Conservation (phyloP, 2,797 vertebrate species). For the Antrozous pallidus region DNA sequence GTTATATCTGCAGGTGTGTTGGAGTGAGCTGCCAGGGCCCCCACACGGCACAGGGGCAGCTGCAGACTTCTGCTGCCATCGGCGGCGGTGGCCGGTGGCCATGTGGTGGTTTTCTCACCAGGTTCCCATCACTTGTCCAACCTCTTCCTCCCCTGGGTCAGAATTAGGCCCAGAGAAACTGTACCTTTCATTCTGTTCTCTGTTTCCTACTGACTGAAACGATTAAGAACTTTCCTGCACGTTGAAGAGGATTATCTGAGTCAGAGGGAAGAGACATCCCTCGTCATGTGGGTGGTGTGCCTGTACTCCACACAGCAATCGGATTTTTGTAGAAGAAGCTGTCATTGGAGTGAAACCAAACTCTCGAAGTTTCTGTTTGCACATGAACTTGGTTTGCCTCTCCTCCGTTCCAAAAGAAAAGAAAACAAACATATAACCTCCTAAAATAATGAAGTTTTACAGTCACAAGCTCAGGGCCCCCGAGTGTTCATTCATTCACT, state of each 20-base stretch:
- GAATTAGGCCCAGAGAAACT: neutral
- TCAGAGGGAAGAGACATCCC: neutral
- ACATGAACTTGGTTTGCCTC: neutral
- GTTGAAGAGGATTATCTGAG: neutral
- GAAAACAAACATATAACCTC: neutral
- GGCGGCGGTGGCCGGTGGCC: neutral
- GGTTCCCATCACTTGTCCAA: neutral
- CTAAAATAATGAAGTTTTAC: neutral
- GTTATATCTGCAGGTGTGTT: neutral
- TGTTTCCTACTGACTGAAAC: neutral
- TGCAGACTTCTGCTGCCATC: neutral
- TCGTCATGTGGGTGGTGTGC: neutral
- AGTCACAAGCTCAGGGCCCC: neutral
- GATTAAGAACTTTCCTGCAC: neutral
- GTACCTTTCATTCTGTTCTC: neutral
- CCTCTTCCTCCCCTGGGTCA: neutral
- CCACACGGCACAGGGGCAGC: accelerated
- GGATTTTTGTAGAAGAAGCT: neutral
- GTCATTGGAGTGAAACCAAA: neutral
- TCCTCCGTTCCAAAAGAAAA: neutral
- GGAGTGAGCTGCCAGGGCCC: neutral
- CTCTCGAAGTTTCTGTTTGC: neutral
- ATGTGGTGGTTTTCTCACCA: neutral
- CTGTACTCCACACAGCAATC: neutral
- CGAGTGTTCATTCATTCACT: neutral